phyloP scores from a whole-genome alignment of 2,113 vertebrate species.

The Eupsittula cactorum region DNA sequence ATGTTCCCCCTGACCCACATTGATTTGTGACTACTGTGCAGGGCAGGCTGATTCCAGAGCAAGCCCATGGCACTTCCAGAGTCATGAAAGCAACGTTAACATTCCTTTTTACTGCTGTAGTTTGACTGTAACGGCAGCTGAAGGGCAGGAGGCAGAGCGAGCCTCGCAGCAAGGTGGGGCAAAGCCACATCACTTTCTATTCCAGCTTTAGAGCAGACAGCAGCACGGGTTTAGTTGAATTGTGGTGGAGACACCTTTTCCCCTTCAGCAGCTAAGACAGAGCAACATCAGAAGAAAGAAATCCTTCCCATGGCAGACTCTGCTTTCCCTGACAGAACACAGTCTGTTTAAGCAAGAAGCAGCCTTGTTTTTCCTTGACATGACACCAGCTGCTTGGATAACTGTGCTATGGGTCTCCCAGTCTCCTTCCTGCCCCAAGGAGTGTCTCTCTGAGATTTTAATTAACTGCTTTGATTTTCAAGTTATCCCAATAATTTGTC shows the following conservation, averaged over 20 bases:
- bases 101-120: not conserved
- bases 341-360: not conserved
- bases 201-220: not conserved
- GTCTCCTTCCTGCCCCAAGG: slow-evolving; percentile 25
- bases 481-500: slow-evolving; percentile 26
- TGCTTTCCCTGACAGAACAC: not conserved
- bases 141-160: not conserved
- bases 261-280: not conserved
- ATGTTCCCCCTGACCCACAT: rapidly evolving
- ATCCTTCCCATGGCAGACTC: not conserved
- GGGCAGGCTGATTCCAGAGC: not conserved
- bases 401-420: not conserved
- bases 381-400: not conserved
- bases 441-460: slow-evolving; percentile 31
- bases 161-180: not conserved
- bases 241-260: not conserved
- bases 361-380: not conserved
- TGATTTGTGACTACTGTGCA: not conserved
- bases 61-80: not conserved
- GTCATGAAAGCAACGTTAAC: rapidly evolving
- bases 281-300: not conserved
- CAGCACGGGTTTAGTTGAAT: not conserved
- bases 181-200: not conserved
- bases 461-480: slow-evolving; percentile 51
- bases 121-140: not conserved